Percentiles rank a stretch among this genome's conserved stretches.
These are phyloP conservation scores for Zygaena filipendulae DNA, from an alignment of 2,888 invertebrate genomes.

Conservation along the genomic window DNA sequence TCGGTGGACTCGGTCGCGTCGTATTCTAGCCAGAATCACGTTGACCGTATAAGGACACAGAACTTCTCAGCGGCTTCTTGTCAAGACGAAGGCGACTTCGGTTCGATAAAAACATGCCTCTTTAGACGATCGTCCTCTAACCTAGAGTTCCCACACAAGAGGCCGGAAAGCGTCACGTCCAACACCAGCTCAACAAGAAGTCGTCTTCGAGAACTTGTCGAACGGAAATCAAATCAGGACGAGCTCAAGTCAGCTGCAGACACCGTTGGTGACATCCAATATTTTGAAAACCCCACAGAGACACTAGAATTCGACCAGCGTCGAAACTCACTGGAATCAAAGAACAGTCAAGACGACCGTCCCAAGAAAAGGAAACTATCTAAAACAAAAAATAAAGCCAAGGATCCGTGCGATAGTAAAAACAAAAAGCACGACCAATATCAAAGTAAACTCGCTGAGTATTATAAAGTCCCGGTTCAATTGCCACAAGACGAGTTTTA, in stretches of 20 bases:
- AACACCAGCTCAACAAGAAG: slow-evolving; percentile 64
- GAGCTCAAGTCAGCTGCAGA: slow-evolving; percentile 58
- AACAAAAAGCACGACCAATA: slow-evolving; percentile 59
- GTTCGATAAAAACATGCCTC: slow-evolving; percentile 61
- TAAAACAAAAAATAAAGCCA: slow-evolving; percentile 45
- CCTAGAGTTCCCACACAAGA: slow-evolving; percentile 50
- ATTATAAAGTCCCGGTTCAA: slow-evolving; percentile 55
- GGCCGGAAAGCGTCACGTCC: slow-evolving; percentile 59
- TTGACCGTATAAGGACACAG: slow-evolving; percentile 67
- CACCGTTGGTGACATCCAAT: slow-evolving; percentile 59
- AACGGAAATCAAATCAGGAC: slow-evolving; percentile 64
- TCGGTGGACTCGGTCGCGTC: slow-evolving; percentile 70
- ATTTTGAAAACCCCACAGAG: slow-evolving; percentile 63
- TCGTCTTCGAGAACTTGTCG: slow-evolving; percentile 63
- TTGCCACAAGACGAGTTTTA: slow-evolving; percentile 63
- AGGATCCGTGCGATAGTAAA: slow-evolving; percentile 36
- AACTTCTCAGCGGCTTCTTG: slow-evolving; percentile 67
- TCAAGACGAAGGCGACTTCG: slow-evolving; percentile 62
- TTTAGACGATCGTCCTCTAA: slow-evolving; percentile 60
- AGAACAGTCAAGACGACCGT: slow-evolving; percentile 49
- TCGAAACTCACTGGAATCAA: slow-evolving; percentile 47
- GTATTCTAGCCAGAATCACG: slow-evolving; percentile 70
- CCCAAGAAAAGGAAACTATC: slow-evolving; percentile 56
- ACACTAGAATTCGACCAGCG: slow-evolving; percentile 58
- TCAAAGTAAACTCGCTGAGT: slow-evolving; percentile 59